Conservation (phyloP, 2,888 invertebrate species). For the Cybosia mesomella region DNA sequence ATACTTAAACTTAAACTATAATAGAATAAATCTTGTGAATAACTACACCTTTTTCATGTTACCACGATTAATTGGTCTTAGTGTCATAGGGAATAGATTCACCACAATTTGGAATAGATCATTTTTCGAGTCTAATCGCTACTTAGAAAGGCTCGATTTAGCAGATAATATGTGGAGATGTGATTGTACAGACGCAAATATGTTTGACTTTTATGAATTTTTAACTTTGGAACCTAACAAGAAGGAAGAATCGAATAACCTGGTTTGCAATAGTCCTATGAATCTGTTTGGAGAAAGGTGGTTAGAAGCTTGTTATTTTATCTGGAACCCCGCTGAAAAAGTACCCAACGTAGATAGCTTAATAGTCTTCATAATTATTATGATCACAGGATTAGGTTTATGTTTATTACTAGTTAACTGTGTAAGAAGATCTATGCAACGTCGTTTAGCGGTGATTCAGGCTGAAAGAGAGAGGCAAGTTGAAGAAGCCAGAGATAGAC, state of each 20-base stretch:
- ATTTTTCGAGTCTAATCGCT: constrained; percentile 88
- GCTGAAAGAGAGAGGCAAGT: constrained; percentile 86
- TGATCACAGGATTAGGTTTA: constrained; percentile 84
- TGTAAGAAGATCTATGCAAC: constrained; percentile 85
- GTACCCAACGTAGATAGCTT: constrained; percentile 79
- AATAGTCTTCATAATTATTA: constrained; percentile 87
- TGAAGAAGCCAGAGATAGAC: constrained; percentile 86
- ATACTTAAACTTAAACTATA: constrained; percentile 87
- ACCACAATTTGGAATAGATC: constrained; percentile 87
- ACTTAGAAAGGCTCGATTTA: constrained; percentile 87
- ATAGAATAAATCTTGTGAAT: constrained; percentile 87
- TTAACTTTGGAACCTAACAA: constrained; percentile 87
- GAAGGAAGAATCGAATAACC: constrained; percentile 79
- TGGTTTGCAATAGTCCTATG: constrained; percentile 90
- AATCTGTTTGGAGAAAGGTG: constrained; percentile 89
- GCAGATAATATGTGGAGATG: constrained; percentile 93
- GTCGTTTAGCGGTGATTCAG: constrained; percentile 81
- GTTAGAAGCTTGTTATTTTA: constrained; percentile 89
- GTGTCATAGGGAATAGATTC: constrained; percentile 91
- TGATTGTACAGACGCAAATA: constrained; percentile 88
- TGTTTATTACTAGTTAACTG: constrained; percentile 85
- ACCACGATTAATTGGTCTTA: constrained; percentile 87
- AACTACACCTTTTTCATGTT: constrained; percentile 89
- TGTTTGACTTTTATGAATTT: constrained; percentile 88
- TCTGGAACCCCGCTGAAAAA: constrained; percentile 86